These are phyloP conservation scores for Amia ocellicauda DNA, from an alignment of 2,113 vertebrate species.

Conservation along the genomic window DNA sequence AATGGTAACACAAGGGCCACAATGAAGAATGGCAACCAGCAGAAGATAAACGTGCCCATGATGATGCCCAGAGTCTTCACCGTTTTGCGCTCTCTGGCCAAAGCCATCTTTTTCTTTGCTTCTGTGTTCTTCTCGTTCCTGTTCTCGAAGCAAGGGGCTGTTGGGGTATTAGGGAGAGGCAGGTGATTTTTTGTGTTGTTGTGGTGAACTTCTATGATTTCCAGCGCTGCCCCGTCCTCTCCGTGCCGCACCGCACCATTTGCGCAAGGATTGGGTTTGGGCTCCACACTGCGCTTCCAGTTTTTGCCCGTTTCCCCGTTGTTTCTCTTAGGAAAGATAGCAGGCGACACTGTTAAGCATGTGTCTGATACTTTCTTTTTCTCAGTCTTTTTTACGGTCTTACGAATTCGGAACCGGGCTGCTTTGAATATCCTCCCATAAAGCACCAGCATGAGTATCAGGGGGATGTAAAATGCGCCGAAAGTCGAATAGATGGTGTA, in stretches of 20 bases:
- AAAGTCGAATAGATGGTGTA: conserved; percentile 98
- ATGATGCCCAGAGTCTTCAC: conserved; percentile 97
- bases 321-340: conserved; percentile 61
- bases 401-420: conserved; percentile 91
- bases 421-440: conserved; percentile 94
- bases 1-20: conserved; percentile 92
- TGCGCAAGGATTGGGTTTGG: conserved; percentile 59
- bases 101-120: conserved; percentile 81
- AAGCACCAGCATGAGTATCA: conserved; percentile 92
- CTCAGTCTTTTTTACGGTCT: conserved; percentile 84
- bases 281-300: conserved; percentile 68
- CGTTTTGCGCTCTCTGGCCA: conserved; percentile 91
- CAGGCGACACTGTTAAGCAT: conserved; percentile 64
- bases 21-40: conserved; percentile 97
- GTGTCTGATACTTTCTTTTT: conserved; percentile 66
- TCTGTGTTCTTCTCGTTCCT: conserved; percentile 77
- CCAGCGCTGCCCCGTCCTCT: conserved; percentile 74
- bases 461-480: conserved; percentile 94
- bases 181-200: conserved; percentile 78
- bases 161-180: conserved; percentile 73
- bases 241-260: conserved; percentile 77
- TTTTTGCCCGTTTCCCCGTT: conserved; percentile 67
- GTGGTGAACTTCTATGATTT: conserved; percentile 79
- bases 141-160: conserved; percentile 59
- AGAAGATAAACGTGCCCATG: conserved; percentile 97